Conservation (phyloP, 2,888 invertebrate genomes). For the Mantis religiosa region DNA sequence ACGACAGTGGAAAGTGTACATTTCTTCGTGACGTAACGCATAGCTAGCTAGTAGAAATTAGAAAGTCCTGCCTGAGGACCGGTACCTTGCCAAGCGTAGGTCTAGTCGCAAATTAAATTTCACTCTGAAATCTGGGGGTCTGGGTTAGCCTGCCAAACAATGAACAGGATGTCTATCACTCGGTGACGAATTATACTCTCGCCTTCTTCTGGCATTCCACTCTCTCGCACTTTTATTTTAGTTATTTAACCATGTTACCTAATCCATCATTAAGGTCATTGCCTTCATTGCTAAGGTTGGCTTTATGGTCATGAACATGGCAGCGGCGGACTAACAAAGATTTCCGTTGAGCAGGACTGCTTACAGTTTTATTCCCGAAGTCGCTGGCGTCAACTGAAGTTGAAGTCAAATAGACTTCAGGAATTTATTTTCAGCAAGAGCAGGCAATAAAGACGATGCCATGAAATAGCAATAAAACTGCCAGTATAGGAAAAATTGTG, state of each 20-base stretch:
- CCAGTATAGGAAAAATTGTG: too few relatives aligned
- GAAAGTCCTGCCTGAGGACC: neutral
- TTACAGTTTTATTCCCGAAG: too few relatives aligned
- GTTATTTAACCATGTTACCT: neutral
- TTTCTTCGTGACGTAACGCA: neutral
- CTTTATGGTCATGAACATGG: neutral
- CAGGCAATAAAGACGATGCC: too few relatives aligned
- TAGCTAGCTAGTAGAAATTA: neutral
- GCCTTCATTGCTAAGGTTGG: neutral
- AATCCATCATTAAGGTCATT: neutral
- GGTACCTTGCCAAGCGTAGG: neutral
- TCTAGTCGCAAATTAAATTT: neutral
- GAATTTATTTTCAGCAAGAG: too few relatives aligned
- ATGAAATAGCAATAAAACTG: too few relatives aligned
- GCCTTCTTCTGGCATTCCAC: neutral
- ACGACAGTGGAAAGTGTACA: neutral
- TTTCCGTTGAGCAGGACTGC: neutral
- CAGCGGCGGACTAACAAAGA: neutral
- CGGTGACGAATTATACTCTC: neutral
- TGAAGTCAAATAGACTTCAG: too few relatives aligned
- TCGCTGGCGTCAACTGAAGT: too few relatives aligned
- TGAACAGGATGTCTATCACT: neutral
- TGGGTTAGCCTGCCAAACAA: neutral
- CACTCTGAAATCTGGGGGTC: neutral
- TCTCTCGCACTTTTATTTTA: neutral